Evolutionary conservation across 1,140 invertebrate genomes (phyloP).

Genomic region (Polypedilum vanderplanki): DNA sequence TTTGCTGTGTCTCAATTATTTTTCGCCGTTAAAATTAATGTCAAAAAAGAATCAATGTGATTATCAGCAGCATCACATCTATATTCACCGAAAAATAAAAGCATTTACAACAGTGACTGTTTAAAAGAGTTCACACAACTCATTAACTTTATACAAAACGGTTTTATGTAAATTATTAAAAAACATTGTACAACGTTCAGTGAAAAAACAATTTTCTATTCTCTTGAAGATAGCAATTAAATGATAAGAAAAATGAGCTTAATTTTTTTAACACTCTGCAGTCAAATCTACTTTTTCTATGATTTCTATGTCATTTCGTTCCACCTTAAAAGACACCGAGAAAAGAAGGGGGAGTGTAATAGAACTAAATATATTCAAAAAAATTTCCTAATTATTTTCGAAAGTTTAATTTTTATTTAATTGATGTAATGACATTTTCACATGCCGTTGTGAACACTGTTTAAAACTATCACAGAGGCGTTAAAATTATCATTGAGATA

Average conservation of each 20-base stretch:
- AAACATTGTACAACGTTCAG: not conserved
- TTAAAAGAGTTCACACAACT: conserved; percentile 5
- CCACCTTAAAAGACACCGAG: not conserved
- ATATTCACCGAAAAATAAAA: not conserved
- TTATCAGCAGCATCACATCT: conserved; percentile 11
- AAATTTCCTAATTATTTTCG: not conserved
- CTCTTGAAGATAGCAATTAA: not conserved
- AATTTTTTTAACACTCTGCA: conserved; percentile 5
- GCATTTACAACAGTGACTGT: too few species aligned
- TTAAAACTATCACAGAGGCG: conserved; percentile 17
- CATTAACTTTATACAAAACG: not conserved
- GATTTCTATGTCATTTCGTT: not conserved
- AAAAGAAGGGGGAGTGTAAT: too few species aligned
- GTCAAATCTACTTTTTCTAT: not conserved
- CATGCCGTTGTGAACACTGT: not conserved
- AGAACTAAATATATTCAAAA: too few species aligned
- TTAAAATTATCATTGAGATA: conserved; percentile 15
- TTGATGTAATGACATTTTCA: conserved; percentile 14
- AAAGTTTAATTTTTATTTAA: conserved; percentile 20
- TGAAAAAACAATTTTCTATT: not conserved
- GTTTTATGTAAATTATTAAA: conserved; percentile 9
- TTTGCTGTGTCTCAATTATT: not conserved
- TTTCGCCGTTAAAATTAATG: conserved; percentile 5
- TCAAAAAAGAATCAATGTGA: conserved; percentile 8
- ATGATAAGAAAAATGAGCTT: conserved; percentile 7